A percentile compares a stretch with the other conserved stretches of the same genome.
phyloP scores from a whole-genome alignment of 2,888 invertebrate genomes.

The Pocota personata region DNA sequence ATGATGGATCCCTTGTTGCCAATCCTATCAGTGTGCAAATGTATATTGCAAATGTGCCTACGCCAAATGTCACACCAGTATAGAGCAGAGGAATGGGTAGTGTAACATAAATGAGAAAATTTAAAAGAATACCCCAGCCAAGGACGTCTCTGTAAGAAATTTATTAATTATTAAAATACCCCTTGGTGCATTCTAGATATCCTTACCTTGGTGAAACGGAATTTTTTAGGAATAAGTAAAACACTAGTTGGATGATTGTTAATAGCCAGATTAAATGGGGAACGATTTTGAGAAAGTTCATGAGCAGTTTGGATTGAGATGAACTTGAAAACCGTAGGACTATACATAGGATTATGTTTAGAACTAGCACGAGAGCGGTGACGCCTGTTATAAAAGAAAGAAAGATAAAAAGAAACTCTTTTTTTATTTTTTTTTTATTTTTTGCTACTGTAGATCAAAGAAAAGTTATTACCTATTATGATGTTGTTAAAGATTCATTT shows the following conservation, averaged over 20 bases:
- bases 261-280: constrained; percentile 86
- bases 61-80: constrained; percentile 85
- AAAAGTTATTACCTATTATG: too few species aligned
- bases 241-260: constrained; percentile 85
- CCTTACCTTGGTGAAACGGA: constrained; percentile 82
- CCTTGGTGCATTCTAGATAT: neutral
- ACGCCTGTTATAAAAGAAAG: constrained; percentile 53
- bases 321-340: constrained; percentile 53
- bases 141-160: constrained; percentile 85
- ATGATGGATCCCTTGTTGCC: constrained; percentile 83
- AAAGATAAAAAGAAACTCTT: neutral
- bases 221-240: constrained; percentile 86
- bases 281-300: constrained; percentile 80
- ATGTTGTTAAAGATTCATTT: neutral
- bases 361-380: constrained; percentile 71
- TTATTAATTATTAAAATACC: constrained; percentile 39
- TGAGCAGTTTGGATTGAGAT: constrained; percentile 57
- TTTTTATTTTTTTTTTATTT: neutral
- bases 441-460: neutral
- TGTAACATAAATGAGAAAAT: constrained; percentile 89
- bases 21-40: constrained; percentile 85
- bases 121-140: constrained; percentile 89
- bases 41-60: constrained; percentile 86
- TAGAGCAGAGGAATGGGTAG: constrained; percentile 87
- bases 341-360: constrained; percentile 70